Evolutionary conservation across 2,888 invertebrate genomes (phyloP).

Genomic region (Heliconius sara): DNA sequence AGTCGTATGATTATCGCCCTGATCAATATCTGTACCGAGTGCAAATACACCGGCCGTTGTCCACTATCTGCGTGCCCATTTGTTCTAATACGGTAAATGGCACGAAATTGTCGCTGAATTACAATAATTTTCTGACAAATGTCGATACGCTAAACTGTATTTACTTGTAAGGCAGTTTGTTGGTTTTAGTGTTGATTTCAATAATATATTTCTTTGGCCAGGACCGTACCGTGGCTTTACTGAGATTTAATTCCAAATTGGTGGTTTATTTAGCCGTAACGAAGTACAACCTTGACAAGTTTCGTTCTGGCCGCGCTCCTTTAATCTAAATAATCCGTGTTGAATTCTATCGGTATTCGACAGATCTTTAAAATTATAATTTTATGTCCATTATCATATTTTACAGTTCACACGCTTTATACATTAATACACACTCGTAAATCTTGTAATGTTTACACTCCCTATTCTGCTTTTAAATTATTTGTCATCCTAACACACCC

Average conservation of each 20-base stretch:
- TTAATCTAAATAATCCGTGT: constrained; percentile 22
- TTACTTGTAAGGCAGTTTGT: constrained; percentile 14
- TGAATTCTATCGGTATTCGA: not conserved
- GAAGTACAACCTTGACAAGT: constrained; percentile 22
- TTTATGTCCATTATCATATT: not conserved
- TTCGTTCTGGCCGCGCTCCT: constrained; percentile 23
- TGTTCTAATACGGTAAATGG: constrained; percentile 40
- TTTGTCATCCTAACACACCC: constrained; percentile 51
- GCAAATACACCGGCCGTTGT: constrained; percentile 34
- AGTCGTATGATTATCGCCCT: constrained; percentile 36
- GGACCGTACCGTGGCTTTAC: not conserved
- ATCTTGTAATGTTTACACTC: not conserved
- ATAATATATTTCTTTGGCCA: not conserved
- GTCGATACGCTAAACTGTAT: not conserved
- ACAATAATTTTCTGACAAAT: constrained; percentile 20
- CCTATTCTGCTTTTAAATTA: constrained; percentile 8
- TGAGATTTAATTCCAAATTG: constrained; percentile 3
- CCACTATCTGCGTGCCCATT: constrained; percentile 39
- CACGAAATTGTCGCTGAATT: constrained; percentile 41
- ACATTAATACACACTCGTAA: not conserved
- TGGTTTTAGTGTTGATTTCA: not conserved
- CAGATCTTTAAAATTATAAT: not conserved
- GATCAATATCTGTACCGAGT: constrained; percentile 41
- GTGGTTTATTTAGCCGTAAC: constrained; percentile 22
- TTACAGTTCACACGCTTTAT: not conserved